Conservation (phyloP, 2,797 vertebrate species). For the Sebastes jordani region DNA sequence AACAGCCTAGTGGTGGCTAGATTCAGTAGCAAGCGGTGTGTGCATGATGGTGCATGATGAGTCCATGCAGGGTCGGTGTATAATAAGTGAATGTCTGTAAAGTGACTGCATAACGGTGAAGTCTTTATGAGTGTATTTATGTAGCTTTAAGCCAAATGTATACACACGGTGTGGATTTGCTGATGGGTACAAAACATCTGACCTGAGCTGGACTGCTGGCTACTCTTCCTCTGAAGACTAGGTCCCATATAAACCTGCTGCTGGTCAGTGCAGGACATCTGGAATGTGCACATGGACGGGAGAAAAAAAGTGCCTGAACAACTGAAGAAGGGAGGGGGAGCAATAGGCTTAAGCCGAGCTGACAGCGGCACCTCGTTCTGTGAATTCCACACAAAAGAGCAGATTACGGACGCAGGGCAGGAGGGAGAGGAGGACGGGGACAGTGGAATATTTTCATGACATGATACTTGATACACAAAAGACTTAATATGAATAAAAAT, state of each 20-base stretch:
- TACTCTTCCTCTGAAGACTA: slow-evolving; percentile 33
- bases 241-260: slow-evolving; percentile 60
- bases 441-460: slow-evolving; percentile 69
- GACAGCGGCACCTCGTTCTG: slow-evolving; percentile 67
- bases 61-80: slow-evolving; percentile 10
- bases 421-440: slow-evolving; percentile 25
- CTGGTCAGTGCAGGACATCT: slow-evolving; percentile 69
- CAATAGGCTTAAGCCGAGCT: slow-evolving; percentile 69
- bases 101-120: slow-evolving; percentile 42
- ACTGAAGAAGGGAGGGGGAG: slow-evolving; percentile 36
- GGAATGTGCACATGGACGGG: slow-evolving; percentile 60
- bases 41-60: slow-evolving; percentile 54
- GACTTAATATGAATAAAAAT: slow-evolving; percentile 66
- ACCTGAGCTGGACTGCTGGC: slow-evolving; percentile 22
- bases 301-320: slow-evolving; percentile 63
- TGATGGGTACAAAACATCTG: slow-evolving; percentile 45
- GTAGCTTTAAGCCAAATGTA: slow-evolving; percentile 62
- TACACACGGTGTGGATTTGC: slow-evolving; percentile 27
- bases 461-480: slow-evolving; percentile 70
- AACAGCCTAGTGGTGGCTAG: slow-evolving; percentile 9
- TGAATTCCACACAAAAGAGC: slow-evolving; percentile 66
- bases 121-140: slow-evolving; percentile 43
- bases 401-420: slow-evolving; percentile 42
- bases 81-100: slow-evolving; percentile 46
- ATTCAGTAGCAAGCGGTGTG: slow-evolving; percentile 9